Base-by-base conservation (phyloP, 2,797 vertebrate genomes). In the Pseudochirops cupreus region DNA sequence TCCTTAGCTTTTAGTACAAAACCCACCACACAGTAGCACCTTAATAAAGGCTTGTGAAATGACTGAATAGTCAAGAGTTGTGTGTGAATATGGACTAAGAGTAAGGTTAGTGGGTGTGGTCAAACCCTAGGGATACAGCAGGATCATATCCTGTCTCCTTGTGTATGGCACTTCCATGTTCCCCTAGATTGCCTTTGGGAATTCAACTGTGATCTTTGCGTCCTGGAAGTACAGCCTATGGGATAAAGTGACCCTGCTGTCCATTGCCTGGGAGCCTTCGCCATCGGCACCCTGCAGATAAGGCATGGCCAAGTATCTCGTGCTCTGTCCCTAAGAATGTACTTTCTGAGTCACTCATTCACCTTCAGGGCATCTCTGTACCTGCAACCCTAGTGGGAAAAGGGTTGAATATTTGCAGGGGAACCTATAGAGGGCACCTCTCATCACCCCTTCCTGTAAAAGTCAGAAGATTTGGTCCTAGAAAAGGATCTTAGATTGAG, bases 71-170 rank as follows among this genome's bases (percentile, higher is more conserved):
- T 82, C 18, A 82, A 39, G 18, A 74, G 18, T 24, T 39, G 18
- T 82, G 67, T 82, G 18, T 46, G 18, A 39, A 39, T 21, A 46
- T 82, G n/a, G 18, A 39, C 6, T 39, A 46, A 82, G n/a, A 46
- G n/a, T 9, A 39, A 46, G 18, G 7, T 82, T 21, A 82, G 67
- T 24, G 18, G 21, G 18, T 39, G 28, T 24, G 67, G 18, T n/a
- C 3, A 0, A 46, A 46, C n/a, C 24, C 6, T 0, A 82, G n/a
- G 67, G 7, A 82, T 7, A 46, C n/a, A 82, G 67, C 18, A 39
- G n/a, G n/a, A 24, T 2, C 18, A 46, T 24, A 9, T 18, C 6
- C 3, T 24, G n/a, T 7, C 67, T n/a, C n/a, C 0, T 9, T 2
- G 67, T 39, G 2, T 46, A 5, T 24, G 18, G 67, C n/a, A 21